phyloP scores from a whole-genome alignment of 2,797 vertebrate genomes.

The Trematomus bernacchii region DNA sequence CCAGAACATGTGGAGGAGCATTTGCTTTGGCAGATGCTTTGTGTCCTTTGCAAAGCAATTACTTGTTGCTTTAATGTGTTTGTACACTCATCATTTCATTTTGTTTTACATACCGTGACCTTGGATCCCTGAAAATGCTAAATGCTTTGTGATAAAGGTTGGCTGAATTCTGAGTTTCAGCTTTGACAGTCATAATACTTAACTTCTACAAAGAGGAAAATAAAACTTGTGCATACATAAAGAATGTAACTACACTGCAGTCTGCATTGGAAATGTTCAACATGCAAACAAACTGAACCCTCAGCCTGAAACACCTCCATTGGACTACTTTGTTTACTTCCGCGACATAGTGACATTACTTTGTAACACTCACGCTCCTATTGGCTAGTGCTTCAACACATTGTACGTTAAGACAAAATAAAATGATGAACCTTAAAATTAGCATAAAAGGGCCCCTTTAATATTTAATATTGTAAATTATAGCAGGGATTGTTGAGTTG shows the following conservation, averaged over 20 bases:
- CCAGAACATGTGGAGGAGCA: background rate
- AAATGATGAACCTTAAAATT: no score
- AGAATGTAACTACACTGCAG: no score
- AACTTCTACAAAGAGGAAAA: background rate
- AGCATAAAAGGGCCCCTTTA: background rate
- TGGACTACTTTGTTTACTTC: no score
- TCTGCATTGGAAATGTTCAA: background rate
- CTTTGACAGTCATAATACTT: conserved; percentile 1
- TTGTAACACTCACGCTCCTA: no score
- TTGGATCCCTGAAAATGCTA: conserved; percentile 11
- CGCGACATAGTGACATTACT: no score
- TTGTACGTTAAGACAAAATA: no score
- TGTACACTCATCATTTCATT: conserved; percentile 13
- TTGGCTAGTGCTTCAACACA: no score
- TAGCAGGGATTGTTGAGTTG: conserved; percentile 2
- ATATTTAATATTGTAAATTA: background rate
- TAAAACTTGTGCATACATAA: background rate
- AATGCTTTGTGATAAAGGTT: conserved; percentile 12
- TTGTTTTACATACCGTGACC: conserved; percentile 11
- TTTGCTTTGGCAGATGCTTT: conserved; percentile 21
- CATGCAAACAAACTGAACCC: background rate
- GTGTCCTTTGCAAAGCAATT: conserved; percentile 29
- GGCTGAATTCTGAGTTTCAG: conserved; percentile 10
- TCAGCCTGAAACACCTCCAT: no score
- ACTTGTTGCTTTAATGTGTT: conserved; percentile 29